Evolutionary conservation across 2,888 invertebrate genomes (phyloP).

Genomic region (Kuschelorhynchus macadamiae): DNA sequence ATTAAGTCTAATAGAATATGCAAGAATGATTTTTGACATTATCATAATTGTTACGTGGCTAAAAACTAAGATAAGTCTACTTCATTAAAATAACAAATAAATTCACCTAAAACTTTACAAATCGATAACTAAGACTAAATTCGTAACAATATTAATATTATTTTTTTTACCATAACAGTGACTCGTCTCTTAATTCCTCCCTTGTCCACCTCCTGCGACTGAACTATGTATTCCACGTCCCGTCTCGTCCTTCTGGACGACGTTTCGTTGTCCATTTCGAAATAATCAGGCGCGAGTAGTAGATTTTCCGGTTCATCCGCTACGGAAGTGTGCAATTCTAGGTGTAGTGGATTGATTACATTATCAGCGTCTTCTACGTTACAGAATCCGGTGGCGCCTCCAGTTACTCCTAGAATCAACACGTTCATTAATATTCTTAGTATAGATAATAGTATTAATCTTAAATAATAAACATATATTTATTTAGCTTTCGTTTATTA

Average conservation of each 20-base stretch:
- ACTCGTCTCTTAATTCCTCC: constrained; percentile 81
- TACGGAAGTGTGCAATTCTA: constrained; percentile 64
- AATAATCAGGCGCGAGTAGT: constrained; percentile 7
- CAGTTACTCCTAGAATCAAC: constrained; percentile 3
- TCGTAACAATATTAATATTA: too few relatives aligned
- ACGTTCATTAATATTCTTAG: not conserved
- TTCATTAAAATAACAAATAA: too few relatives aligned
- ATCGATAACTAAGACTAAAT: too few relatives aligned
- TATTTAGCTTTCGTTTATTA: too few relatives aligned
- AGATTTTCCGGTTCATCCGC: constrained; percentile 71
- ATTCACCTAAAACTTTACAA: too few relatives aligned
- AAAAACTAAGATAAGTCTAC: too few relatives aligned
- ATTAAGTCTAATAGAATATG: too few relatives aligned
- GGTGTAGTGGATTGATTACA: constrained; percentile 57
- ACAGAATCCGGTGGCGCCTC: constrained; percentile 59
- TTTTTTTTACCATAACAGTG: constrained; percentile 79
- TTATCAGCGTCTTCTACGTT: constrained; percentile 67
- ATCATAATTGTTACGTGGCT: too few relatives aligned
- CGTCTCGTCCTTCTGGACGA: constrained; percentile 71
- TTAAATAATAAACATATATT: too few relatives aligned
- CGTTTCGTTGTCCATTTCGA: constrained; percentile 47
- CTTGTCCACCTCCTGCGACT: constrained; percentile 77
- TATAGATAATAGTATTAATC: not conserved
- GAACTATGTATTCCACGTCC: constrained; percentile 79
- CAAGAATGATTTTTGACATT: too few relatives aligned